These are phyloP conservation scores for Hydropsyche betteni DNA, from an alignment of 2,888 invertebrate species.

Conservation along the genomic window DNA sequence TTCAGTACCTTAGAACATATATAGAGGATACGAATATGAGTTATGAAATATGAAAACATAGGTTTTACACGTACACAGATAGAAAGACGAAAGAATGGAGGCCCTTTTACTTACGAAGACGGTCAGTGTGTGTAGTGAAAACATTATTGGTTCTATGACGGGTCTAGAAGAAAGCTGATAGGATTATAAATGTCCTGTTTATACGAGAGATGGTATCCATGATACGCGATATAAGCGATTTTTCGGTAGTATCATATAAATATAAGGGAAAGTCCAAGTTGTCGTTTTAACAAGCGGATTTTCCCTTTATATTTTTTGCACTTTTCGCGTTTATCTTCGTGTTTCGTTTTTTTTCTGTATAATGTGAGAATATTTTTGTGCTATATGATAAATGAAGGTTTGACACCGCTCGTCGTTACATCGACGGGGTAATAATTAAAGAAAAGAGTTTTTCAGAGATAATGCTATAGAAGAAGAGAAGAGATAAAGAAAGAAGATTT, in stretches of 20 bases:
- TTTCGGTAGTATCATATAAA: neutral
- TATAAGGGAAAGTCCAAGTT: no score
- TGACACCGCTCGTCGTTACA: slow-evolving; percentile 12
- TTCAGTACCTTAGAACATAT: neutral
- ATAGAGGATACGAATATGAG: slow-evolving; percentile 5
- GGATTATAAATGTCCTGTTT: slow-evolving; percentile 20
- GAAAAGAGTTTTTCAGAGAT: slow-evolving; percentile 4
- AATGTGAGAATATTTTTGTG: neutral
- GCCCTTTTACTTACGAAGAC: slow-evolving; percentile 16
- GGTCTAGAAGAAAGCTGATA: slow-evolving; percentile 22
- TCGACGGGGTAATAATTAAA: slow-evolving; percentile 9
- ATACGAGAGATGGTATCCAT: neutral
- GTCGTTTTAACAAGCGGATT: slow-evolving; percentile 2
- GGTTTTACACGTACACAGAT: slow-evolving; percentile 14
- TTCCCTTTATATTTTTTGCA: neutral
- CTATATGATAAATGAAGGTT: slow-evolving; percentile 5
- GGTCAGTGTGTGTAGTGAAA: slow-evolving; percentile 20
- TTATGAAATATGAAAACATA: slow-evolving; percentile 16
- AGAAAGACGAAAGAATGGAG: slow-evolving; percentile 18
- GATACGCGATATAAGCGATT: slow-evolving; percentile 5
- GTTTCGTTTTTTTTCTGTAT: neutral
- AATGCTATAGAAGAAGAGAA: slow-evolving; percentile 10
- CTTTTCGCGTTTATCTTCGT: no score
- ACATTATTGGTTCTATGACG: slow-evolving; percentile 20
- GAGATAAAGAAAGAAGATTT: neutral